Evolutionary conservation across 2,113 vertebrate genomes (phyloP), one percentile per base, ranked within the genome.

Genomic region (Larimichthys polyactis): DNA sequence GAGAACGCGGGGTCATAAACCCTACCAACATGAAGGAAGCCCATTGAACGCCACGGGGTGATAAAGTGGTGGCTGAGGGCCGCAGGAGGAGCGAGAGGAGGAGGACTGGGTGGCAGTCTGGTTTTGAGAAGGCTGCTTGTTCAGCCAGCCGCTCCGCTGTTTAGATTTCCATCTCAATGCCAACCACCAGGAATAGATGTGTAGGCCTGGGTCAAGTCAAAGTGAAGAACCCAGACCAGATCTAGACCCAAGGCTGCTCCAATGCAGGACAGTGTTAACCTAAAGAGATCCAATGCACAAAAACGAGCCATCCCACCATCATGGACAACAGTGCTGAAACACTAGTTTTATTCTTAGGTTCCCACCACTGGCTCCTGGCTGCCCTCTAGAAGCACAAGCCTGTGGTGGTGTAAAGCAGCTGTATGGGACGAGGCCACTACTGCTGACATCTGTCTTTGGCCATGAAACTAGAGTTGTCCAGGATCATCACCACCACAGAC

Each of bases 131-230:
- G 79, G 79, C 55, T 59, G 80, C 92, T 95, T 95, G 94, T 95
- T 94, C 89, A 87, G 66, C 76, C 88, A 82, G 84, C 80, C 73
- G 49, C 70, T 67, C 7, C 9, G 17, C 83, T 94, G 82, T 94
- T 94, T 95, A 75, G 87, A 94, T 95, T 95, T 94, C 91, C 92
- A 94, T 94, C 75, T 92, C 78, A 94, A 90, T 87, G 78, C 86
- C 79, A 84, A 81, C 22, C 68, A 88, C 85, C 74, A 86, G 89
- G 81, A 93, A 94, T 91, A 92, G 90, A 91, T 87, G 70, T 73
- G 46, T 77, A 73, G 90, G 78, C 79, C 49, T 44, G 57, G 70
- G 19, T 64, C 48, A 65, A 52, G 60, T 32, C 46, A 80, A 76
- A 48, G 62, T 49, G 59, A 77, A 79, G 62, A 75, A 77, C 58